phyloP scores from a whole-genome alignment of 2,113 vertebrate genomes.

The Halcyon malimbica region DNA sequence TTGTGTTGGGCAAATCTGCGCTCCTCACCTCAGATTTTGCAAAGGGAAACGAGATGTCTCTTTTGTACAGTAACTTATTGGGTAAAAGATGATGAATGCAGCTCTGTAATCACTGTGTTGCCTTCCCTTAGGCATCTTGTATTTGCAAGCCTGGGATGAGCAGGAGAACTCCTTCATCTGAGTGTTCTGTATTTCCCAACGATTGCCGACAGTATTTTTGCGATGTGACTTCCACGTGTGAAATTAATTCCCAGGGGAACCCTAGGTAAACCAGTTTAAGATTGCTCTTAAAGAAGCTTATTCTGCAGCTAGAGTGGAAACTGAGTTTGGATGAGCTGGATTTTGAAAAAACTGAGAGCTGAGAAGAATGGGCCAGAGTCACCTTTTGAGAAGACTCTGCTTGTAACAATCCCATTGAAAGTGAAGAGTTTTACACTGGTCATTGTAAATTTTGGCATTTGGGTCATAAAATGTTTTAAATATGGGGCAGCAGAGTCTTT shows the following conservation, averaged over 20 bases:
- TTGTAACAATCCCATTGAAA: not conserved
- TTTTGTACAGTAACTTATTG: not conserved
- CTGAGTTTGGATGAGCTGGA: not conserved
- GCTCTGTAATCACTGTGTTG: not conserved
- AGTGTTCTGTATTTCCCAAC: conserved; percentile 69
- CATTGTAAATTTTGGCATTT: not conserved
- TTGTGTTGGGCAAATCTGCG: not conserved
- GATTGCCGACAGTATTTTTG: conserved; percentile 77
- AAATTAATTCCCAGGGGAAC: conserved; percentile 60
- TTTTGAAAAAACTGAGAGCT: not conserved
- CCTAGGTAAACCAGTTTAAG: conserved; percentile 52
- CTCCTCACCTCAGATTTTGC: not conserved
- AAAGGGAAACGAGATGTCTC: not conserved
- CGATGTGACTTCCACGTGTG: conserved; percentile 76
- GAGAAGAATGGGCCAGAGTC: not conserved
- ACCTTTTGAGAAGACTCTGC: not conserved
- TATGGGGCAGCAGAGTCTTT: not conserved
- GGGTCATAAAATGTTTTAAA: not conserved
- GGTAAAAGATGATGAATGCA: not conserved
- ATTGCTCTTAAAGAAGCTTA: not conserved
- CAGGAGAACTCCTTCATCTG: conserved; percentile 1
- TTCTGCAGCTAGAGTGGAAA: not conserved
- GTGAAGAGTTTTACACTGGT: not conserved
- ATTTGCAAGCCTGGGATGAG: conserved; percentile 82
- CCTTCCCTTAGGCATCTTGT: conserved; percentile 79